Evolutionary conservation across 2,797 vertebrate species (phyloP).

Genomic region (Paedocypris micromegethes): DNA sequence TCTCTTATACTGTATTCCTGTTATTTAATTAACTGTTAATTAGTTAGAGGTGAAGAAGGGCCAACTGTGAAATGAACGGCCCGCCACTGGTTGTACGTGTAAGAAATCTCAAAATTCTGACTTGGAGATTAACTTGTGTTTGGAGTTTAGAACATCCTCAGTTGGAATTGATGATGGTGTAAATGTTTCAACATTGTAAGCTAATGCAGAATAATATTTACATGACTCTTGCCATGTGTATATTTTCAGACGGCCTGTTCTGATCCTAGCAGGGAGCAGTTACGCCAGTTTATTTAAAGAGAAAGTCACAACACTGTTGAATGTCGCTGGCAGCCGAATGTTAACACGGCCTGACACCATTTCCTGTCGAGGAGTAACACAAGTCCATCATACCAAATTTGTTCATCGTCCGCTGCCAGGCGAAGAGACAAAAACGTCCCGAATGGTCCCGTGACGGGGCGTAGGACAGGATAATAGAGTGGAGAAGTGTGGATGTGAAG

Average conservation of each 20-base stretch:
- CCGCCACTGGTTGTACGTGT: no score
- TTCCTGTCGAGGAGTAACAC: constrained; percentile 33
- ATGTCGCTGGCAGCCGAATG: constrained; percentile 14
- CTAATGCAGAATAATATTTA: constrained; percentile 21
- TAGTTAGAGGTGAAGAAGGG: no score
- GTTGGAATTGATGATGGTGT: no score
- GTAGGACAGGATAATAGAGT: constrained; percentile 29
- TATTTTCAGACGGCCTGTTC: constrained; percentile 2
- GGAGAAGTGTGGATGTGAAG: constrained; percentile 52
- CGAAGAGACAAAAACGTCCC: constrained; percentile 2
- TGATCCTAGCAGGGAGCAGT: constrained; percentile 8
- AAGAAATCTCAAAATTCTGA: no score
- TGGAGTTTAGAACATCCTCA: no score
- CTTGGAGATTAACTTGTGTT: no score
- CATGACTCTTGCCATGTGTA: constrained; percentile 6
- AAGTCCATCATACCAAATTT: constrained; percentile 17
- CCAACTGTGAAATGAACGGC: no score
- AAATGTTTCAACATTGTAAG: constrained; percentile 5
- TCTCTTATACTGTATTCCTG: no score
- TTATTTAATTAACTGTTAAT: no score
- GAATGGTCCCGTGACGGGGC: constrained; percentile 22
- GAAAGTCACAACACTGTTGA: constrained; percentile 10
- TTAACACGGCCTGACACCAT: constrained; percentile 34
- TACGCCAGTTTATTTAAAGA: constrained; percentile 31
- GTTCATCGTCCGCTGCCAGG: constrained; percentile 32